Evolutionary conservation across 2,113 vertebrate genomes (phyloP).

Genomic region (Tylochromis polylepis): DNA sequence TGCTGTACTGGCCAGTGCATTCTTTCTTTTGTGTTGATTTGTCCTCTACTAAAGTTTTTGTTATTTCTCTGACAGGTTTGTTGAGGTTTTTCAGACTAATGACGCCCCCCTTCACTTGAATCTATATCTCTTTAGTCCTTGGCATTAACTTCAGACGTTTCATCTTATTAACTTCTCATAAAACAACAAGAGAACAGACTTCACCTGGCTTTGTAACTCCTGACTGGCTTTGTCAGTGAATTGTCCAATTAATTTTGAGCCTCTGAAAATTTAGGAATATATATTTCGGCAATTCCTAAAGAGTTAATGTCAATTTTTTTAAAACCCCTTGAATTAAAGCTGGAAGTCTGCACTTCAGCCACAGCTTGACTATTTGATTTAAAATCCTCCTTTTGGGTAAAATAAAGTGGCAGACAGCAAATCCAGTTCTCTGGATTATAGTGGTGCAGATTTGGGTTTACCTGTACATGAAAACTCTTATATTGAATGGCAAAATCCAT

Average conservation of each 20-base stretch:
- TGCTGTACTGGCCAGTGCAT: background rate
- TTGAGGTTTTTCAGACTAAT: background rate
- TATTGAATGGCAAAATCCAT: background rate
- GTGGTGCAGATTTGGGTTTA: background rate
- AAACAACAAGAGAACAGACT: background rate
- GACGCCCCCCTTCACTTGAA: background rate
- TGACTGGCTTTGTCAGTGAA: background rate
- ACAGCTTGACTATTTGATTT: background rate
- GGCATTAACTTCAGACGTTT: background rate
- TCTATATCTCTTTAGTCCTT: background rate
- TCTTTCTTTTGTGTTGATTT: background rate
- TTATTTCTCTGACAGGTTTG: background rate
- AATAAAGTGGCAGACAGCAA: background rate
- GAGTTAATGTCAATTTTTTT: background rate
- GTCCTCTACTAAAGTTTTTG: background rate
- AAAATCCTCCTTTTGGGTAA: background rate
- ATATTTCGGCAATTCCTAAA: background rate
- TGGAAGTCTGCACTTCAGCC: background rate
- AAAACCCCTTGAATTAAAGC: background rate
- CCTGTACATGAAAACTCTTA: background rate
- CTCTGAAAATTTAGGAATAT: background rate
- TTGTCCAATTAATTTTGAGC: background rate
- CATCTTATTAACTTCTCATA: background rate
- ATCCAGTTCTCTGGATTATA: rapidly evolving
- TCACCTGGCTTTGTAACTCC: background rate